Percentiles rank a stretch among this genome's conserved stretches.
Evolutionary conservation across 1,140 invertebrate species (phyloP).

Genomic region (Drosophila santomea): DNA sequence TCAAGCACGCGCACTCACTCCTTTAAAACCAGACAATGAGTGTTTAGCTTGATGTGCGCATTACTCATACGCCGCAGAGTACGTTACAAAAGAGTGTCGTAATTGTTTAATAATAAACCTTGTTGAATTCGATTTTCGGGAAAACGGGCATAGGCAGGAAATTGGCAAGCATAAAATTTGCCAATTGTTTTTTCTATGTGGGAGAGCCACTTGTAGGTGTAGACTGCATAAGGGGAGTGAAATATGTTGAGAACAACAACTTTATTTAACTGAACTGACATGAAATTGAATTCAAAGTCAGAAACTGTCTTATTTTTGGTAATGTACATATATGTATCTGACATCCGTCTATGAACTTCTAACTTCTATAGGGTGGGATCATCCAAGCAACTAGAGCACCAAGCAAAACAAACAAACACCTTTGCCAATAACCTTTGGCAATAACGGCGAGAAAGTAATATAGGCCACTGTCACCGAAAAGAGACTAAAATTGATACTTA

Average conservation of each 20-base stretch:
- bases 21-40: not conserved
- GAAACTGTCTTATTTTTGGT: no score
- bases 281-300: conserved; percentile 4
- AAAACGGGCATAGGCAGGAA: not conserved
- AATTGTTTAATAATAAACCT: conserved; percentile 59
- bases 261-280: conserved; percentile 14
- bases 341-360: no score
- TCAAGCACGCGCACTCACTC: no score
- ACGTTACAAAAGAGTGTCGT: conserved; percentile 33
- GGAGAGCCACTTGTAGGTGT: conserved; percentile 10
- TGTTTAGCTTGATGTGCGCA: conserved; percentile 9
- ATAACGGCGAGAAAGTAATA: conserved; percentile 35
- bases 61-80: conserved; percentile 57
- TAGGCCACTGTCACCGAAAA: conserved; percentile 57
- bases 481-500: conserved; percentile 44
- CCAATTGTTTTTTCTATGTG: not conserved
- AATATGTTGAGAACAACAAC: no score
- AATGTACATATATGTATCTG: no score
- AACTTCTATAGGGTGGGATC: not conserved
- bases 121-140: conserved; percentile 29
- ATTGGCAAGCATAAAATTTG: no score
- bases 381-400: conserved; percentile 30
- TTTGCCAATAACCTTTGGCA: conserved; percentile 30
- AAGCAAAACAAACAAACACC: conserved; percentile 40
- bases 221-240: not conserved